These are phyloP conservation scores for Numenius arquata DNA, from an alignment of 2,113 vertebrate genomes.

Conservation along the genomic window DNA sequence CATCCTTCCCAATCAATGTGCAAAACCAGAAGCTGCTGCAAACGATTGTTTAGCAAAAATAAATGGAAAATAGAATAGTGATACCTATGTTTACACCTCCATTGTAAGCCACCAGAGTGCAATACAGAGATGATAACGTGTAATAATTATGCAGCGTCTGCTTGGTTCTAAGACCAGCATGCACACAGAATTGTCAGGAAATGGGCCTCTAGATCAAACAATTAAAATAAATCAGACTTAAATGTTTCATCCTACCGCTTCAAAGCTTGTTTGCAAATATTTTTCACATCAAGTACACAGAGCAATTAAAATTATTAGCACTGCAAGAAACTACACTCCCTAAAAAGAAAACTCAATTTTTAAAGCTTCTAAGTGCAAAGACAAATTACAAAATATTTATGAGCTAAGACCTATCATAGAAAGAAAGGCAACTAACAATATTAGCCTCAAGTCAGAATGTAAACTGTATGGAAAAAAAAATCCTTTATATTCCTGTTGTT, in stretches of 20 bases:
- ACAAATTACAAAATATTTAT: not conserved
- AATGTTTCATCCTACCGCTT: not conserved
- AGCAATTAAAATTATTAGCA: conserved; percentile 9
- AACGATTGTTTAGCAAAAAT: not conserved
- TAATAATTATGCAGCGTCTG: not conserved
- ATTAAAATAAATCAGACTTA: not conserved
- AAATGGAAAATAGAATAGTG: not conserved
- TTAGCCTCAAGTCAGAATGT: not conserved
- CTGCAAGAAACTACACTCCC: not conserved
- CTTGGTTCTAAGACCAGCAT: not conserved
- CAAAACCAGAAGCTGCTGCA: not conserved
- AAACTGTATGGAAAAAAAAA: not conserved
- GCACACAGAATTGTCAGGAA: not conserved
- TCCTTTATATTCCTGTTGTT: not conserved
- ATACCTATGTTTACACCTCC: not conserved
- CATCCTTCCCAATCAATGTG: not conserved
- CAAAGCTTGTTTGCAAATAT: not conserved
- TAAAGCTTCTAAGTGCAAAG: not conserved
- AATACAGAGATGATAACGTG: not conserved
- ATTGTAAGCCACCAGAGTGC: not conserved
- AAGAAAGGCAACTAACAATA: not conserved
- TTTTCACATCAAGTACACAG: not conserved
- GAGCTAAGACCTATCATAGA: not conserved
- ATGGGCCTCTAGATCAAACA: not conserved
- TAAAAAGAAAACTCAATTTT: not conserved